These are phyloP conservation scores for Polypterus senegalus DNA, from an alignment of 2,113 vertebrate species.

Conservation along the genomic window DNA sequence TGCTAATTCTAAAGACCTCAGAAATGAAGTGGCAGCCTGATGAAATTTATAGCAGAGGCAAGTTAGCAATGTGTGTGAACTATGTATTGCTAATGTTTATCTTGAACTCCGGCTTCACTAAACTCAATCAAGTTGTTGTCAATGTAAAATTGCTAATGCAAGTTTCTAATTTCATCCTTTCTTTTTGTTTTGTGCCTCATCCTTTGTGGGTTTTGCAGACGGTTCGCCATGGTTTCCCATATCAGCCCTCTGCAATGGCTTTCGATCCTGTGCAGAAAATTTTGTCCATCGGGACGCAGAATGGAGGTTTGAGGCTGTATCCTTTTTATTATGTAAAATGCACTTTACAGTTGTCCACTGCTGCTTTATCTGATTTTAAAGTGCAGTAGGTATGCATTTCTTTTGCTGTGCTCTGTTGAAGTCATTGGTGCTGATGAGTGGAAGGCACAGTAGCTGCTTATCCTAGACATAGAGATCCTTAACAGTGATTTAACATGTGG, in stretches of 20 bases:
- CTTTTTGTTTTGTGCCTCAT: conserved; percentile 22
- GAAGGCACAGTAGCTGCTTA: no score
- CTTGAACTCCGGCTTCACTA: no score
- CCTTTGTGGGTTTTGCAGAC: conserved; percentile 57
- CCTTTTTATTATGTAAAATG: conserved; percentile 54
- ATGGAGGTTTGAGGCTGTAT: conserved; percentile 93
- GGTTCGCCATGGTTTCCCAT: conserved; percentile 95
- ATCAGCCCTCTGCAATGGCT: conserved; percentile 92
- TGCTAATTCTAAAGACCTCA: no score
- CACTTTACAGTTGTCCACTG: no score
- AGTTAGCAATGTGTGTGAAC: no score
- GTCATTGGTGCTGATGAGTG: conserved; percentile 3
- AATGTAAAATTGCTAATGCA: conserved; percentile 17
- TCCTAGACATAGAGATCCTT: no score
- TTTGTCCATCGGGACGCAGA: conserved; percentile 86
- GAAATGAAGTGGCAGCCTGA: no score
- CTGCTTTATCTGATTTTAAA: no score
- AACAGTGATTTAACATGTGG: no score
- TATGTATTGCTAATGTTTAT: no score
- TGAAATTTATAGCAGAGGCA: not conserved
- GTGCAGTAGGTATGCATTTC: not conserved
- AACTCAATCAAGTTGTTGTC: no score
- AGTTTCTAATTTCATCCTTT: conserved; percentile 24
- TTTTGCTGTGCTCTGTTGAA: conserved; percentile 11
- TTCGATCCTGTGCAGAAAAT: conserved; percentile 99